Conservation (phyloP, 2,113 vertebrate species). For the Sclerurus mexicanus region DNA sequence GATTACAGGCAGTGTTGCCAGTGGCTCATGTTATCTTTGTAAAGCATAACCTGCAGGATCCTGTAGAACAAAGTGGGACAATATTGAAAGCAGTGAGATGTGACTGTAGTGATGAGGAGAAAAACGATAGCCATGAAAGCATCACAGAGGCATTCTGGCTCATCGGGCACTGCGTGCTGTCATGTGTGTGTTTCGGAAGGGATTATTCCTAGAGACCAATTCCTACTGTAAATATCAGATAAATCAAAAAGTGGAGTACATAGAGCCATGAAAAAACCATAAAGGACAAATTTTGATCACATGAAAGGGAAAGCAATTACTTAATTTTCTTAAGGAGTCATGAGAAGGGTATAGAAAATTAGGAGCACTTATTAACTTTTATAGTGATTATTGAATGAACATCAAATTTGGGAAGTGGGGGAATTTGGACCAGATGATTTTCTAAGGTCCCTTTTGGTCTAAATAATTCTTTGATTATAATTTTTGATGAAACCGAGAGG, state of each 20-base stretch:
- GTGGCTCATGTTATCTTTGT: slow-evolving; percentile 6
- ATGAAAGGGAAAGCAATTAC: not conserved
- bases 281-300: not conserved
- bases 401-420: not conserved
- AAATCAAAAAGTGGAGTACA: not conserved
- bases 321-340: not conserved
- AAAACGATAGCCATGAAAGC: not conserved
- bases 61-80: not conserved
- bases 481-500: not conserved
- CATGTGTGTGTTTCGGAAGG: not conserved
- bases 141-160: not conserved
- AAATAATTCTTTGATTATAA: not conserved
- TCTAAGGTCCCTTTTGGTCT: not conserved
- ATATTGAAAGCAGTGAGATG: slow-evolving; percentile 26
- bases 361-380: not conserved
- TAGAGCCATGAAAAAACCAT: not conserved
- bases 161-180: not conserved
- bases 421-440: not conserved
- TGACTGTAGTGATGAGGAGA: slow-evolving; percentile 4
- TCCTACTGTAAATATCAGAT: not conserved
- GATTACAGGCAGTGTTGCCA: not conserved
- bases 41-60: slow-evolving; percentile 12
- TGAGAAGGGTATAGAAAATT: not conserved
- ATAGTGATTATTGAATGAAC: not conserved
- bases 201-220: not conserved